phyloP scores from a whole-genome alignment of 2,797 vertebrate genomes.

The Protonibea diacanthus region DNA sequence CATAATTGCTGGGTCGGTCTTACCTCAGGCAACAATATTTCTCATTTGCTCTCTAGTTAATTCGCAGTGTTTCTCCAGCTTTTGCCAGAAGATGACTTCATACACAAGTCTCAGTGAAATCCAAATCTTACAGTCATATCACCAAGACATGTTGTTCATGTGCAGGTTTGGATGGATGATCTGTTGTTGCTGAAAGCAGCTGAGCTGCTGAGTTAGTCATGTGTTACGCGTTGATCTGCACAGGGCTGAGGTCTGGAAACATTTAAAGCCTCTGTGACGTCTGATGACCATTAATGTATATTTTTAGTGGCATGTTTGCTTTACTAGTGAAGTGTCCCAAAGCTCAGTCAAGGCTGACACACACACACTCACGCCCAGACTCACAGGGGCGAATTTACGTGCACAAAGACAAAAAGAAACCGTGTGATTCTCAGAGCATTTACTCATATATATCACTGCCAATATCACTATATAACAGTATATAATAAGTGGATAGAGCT shows the following conservation, averaged over 20 bases:
- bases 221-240: slow-evolving; percentile 1
- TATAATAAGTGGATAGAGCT: no score
- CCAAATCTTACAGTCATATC: background rate
- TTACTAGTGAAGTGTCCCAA: slow-evolving; percentile 39
- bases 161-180: background rate
- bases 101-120: background rate
- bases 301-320: slow-evolving; percentile 61
- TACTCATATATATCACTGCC: no score
- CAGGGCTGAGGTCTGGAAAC: slow-evolving; percentile 54
- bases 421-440: no score
- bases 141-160: background rate
- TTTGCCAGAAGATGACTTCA: background rate
- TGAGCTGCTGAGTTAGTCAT: slow-evolving; percentile 9
- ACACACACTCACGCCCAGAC: slow-evolving; percentile 1
- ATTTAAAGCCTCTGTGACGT: slow-evolving; percentile 42
- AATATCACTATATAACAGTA: no score
- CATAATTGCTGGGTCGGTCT: no score
- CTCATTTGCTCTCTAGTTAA: no score
- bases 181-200: slow-evolving; percentile 18
- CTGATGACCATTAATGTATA: slow-evolving; percentile 56
- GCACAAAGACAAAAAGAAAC: no score
- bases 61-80: background rate
- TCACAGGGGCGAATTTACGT: background rate
- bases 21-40: background rate
- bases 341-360: background rate